Evolutionary conservation across 2,797 vertebrate genomes (phyloP).

Genomic region (Adelosebastes latens): DNA sequence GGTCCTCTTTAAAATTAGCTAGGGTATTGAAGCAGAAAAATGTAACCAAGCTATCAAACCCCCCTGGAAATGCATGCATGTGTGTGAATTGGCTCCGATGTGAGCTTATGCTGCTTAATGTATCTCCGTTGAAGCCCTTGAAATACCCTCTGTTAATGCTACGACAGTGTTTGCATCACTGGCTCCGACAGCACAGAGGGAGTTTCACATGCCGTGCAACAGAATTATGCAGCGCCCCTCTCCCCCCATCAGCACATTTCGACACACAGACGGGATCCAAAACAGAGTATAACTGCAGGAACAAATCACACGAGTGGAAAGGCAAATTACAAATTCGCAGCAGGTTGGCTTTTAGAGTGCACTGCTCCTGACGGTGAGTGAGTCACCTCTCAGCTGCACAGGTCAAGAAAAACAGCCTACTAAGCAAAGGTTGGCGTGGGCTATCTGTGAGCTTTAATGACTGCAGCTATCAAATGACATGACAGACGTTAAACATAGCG

Average conservation of each 20-base stretch:
- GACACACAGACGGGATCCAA: slow-evolving; percentile 49
- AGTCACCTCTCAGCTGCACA: slow-evolving; percentile 70
- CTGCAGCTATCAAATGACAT: slow-evolving; percentile 66
- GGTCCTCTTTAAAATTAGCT: neutral
- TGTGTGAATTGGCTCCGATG: slow-evolving; percentile 36
- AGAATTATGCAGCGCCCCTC: slow-evolving; percentile 58
- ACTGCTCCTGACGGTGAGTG: slow-evolving; percentile 53
- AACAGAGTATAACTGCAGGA: slow-evolving; percentile 56
- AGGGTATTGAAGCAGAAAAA: slow-evolving; percentile 15
- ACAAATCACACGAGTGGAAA: slow-evolving; percentile 61
- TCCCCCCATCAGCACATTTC: slow-evolving; percentile 58
- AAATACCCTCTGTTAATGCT: slow-evolving; percentile 75
- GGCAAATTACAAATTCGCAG: slow-evolving; percentile 76
- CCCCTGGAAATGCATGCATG: slow-evolving; percentile 23
- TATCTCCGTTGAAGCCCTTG: slow-evolving; percentile 70
- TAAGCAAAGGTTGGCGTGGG: slow-evolving; percentile 67
- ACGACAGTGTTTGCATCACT: slow-evolving; percentile 61
- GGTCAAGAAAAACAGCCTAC: slow-evolving; percentile 70
- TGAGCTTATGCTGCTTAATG: slow-evolving; percentile 46
- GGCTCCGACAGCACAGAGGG: slow-evolving; percentile 65
- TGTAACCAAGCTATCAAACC: slow-evolving; percentile 6
- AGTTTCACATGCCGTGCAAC: slow-evolving; percentile 63
- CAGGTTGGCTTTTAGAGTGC: slow-evolving; percentile 66
- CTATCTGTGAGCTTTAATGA: slow-evolving; percentile 67
- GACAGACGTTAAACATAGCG: slow-evolving; percentile 62